Evolutionary conservation across 2,113 vertebrate genomes (phyloP).

Genomic region (Perca schrenkii): DNA sequence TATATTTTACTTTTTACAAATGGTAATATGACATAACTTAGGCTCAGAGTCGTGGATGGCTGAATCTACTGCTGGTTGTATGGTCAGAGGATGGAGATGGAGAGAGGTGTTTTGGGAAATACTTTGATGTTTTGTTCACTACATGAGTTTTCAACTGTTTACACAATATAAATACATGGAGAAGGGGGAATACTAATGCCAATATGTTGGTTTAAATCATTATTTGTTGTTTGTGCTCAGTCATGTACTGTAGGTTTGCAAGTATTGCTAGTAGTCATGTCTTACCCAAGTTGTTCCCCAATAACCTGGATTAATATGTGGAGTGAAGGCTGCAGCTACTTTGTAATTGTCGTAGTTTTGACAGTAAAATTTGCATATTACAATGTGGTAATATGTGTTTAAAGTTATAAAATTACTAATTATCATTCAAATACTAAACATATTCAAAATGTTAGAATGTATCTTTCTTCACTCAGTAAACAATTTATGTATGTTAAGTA

Average conservation of each 20-base stretch:
- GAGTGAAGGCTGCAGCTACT: slow-evolving; percentile 60
- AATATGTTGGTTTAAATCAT: slow-evolving; percentile 57
- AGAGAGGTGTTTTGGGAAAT: slow-evolving; percentile 69
- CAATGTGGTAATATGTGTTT: slow-evolving; percentile 56
- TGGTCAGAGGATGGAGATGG: slow-evolving; percentile 76
- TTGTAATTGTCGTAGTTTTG: slow-evolving; percentile 62
- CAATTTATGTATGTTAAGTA: slow-evolving; percentile 52
- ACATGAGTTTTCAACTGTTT: slow-evolving; percentile 69
- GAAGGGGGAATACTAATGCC: slow-evolving; percentile 50
- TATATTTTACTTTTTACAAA: slow-evolving; percentile 72
- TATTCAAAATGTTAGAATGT: slow-evolving; percentile 68
- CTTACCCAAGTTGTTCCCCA: slow-evolving; percentile 65
- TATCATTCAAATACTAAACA: slow-evolving; percentile 70
- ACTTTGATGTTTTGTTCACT: slow-evolving; percentile 55
- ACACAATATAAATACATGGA: slow-evolving; percentile 70
- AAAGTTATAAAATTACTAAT: slow-evolving; percentile 70
- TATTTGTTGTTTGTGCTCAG: slow-evolving; percentile 80
- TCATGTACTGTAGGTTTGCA: slow-evolving; percentile 60
- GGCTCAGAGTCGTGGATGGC: slow-evolving; percentile 78
- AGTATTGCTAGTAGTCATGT: slow-evolving; percentile 74
- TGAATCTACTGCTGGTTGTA: slow-evolving; percentile 88
- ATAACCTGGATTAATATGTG: slow-evolving; percentile 59
- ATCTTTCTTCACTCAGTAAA: slow-evolving; percentile 67
- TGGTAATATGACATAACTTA: slow-evolving; percentile 64
- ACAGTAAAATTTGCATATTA: slow-evolving; percentile 75